phyloP scores from a whole-genome alignment of 2,888 invertebrate genomes.

The Formica aserva region DNA sequence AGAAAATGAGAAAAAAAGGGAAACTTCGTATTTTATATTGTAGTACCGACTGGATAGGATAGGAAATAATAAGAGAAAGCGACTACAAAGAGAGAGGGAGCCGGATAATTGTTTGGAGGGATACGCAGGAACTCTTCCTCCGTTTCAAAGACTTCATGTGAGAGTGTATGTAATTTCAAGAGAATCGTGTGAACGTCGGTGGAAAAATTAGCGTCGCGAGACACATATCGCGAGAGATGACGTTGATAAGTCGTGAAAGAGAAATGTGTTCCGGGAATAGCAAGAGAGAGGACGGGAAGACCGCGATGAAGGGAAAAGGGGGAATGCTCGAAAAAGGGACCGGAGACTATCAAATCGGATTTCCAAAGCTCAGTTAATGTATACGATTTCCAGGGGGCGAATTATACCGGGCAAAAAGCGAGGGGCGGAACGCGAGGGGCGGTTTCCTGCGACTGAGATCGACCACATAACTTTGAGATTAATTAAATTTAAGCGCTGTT shows the following conservation, averaged over 20 bases:
- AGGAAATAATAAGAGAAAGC: constrained; percentile 61
- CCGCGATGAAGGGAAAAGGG: constrained; percentile 17
- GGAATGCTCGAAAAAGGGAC: background rate
- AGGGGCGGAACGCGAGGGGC: constrained; percentile 32
- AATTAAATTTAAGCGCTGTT: constrained; percentile 84
- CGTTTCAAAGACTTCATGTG: constrained; percentile 12
- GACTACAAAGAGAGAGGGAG: constrained; percentile 45
- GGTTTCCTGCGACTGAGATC: constrained; percentile 64
- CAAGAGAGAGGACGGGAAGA: constrained; percentile 15
- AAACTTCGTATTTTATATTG: constrained; percentile 60
- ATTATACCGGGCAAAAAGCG: constrained; percentile 64
- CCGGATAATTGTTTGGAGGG: constrained; percentile 64
- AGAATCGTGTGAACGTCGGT: constrained; percentile 44
- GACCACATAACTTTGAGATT: constrained; percentile 84
- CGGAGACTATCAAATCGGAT: constrained; percentile 74
- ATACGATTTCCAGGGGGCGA: constrained; percentile 70
- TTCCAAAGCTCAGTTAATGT: constrained; percentile 73
- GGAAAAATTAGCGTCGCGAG: constrained; percentile 58
- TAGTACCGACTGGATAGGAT: constrained; percentile 35
- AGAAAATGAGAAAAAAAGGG: constrained; percentile 1
- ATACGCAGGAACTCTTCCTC: constrained; percentile 45
- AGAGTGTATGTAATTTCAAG: constrained; percentile 28
- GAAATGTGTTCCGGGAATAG: constrained; percentile 19
- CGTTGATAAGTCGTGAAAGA: constrained; percentile 42
- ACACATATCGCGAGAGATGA: constrained; percentile 25